Base-by-base conservation (phyloP, 23 tunicate genomes). In the Clavelina lepadiformis region DNA sequence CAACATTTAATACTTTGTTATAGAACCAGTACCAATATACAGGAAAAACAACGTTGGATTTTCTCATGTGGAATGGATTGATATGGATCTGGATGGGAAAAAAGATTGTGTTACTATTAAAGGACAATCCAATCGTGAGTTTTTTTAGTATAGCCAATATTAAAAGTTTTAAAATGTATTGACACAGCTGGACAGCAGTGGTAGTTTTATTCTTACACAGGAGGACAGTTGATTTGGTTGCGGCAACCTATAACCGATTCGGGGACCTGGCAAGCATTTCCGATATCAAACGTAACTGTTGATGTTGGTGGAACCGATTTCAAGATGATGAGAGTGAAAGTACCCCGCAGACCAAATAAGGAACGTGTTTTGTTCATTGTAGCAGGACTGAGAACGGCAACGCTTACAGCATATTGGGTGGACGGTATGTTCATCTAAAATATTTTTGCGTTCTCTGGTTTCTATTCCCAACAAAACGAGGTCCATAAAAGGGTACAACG, bases 241-340 rank as follows among this genome's bases (percentile, higher is more conserved):
- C 38, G 73, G 24, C 98, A 91, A 56, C 98, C 98, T 25, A 22
- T 76, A 7, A 35, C 62, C 28, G 81, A 69, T n/a, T 44, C 72
- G n/a, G 70, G 69, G 5, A 24, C 25, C 24, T 86, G 95, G 95
- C 51, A 32, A 46, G 64, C 49, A 31, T 71, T 71, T 33, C 61
- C 31, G 29, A 81, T 91, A 3, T 75, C 85, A 33, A 78, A 63
- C 56, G 26, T 29, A 15, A 38, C 51, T 22, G 51, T 24, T 20
- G 81, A 91, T 57, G 92, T 91, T 5, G 98, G 98, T 3, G 92
- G 98, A 31, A 77, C 80, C 49, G 83, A 91, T 41, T 91, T 91
- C 49, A 72, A 72, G 49, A 56, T 73, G 22, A 77, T 83, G 86
- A 31, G 52, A 4, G 80, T 77, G 7, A 35, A 33, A 19, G 2